phyloP scores from a whole-genome alignment of 1,140 invertebrate species.

The Aphaenogaster floridana region DNA sequence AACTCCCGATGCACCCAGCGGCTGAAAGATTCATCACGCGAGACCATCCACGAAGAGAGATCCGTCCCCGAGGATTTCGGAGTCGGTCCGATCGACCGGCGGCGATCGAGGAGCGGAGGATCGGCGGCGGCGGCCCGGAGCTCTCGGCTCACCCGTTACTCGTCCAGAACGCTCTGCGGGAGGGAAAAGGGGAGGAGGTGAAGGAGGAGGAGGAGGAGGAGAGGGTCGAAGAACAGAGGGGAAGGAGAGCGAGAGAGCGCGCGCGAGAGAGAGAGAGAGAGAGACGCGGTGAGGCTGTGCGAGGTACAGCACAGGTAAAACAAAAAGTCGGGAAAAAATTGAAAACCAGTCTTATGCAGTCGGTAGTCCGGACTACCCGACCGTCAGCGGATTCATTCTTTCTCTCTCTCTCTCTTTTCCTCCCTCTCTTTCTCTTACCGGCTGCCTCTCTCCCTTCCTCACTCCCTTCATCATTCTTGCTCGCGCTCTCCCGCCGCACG shows the following conservation, averaged over 20 bases:
- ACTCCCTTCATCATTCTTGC: constrained; percentile 17
- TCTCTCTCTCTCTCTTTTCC: constrained; percentile 70
- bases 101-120: constrained; percentile 46
- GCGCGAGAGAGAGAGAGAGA: constrained; percentile 36
- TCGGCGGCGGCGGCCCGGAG: neutral
- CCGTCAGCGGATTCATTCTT: constrained; percentile 75
- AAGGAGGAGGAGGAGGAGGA: neutral
- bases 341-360: constrained; percentile 84
- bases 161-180: constrained; percentile 46
- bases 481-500: neutral
- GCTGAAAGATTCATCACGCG: constrained; percentile 27
- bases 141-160: constrained; percentile 40
- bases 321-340: constrained; percentile 83
- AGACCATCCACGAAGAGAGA: constrained; percentile 57
- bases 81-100: constrained; percentile 9
- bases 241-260: constrained; percentile 22
- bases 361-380: constrained; percentile 76
- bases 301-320: constrained; percentile 73
- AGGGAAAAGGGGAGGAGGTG: constrained; percentile 54
- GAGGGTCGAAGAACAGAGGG: constrained; percentile 39
- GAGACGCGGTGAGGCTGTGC: constrained; percentile 33
- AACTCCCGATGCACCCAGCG: neutral
- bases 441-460: constrained; percentile 37
- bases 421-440: constrained; percentile 33
- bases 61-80: constrained; percentile 39